A percentile compares a stretch with the other conserved stretches of the same genome.
Evolutionary conservation across 2,888 invertebrate genomes (phyloP).

Genomic region (Cristatella mucedo): DNA sequence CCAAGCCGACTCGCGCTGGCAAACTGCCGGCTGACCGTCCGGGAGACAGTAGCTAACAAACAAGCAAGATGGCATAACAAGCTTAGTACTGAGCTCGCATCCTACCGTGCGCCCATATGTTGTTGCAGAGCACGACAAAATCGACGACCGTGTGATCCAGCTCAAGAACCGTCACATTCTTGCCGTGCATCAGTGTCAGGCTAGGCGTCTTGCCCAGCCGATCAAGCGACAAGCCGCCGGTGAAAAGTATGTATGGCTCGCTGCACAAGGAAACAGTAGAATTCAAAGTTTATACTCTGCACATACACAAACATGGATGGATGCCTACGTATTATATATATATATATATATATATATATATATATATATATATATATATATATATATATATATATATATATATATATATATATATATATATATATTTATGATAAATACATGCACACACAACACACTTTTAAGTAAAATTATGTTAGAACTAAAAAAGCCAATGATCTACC

Average conservation of each 20-base stretch:
- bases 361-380: too few relatives aligned
- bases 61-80: slow-evolving; percentile 5
- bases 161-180: slow-evolving; percentile 89
- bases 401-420: too few relatives aligned
- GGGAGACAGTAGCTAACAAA: neutral
- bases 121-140: slow-evolving; percentile 87
- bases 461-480: too few relatives aligned
- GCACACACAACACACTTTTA: too few relatives aligned
- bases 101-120: slow-evolving; percentile 73
- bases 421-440: too few relatives aligned
- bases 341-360: too few relatives aligned
- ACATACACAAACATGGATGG: neutral
- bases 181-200: slow-evolving; percentile 87
- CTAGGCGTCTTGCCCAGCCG: slow-evolving; percentile 65
- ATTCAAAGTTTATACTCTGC: neutral
- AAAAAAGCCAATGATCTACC: too few relatives aligned
- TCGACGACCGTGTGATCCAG: slow-evolving; percentile 97
- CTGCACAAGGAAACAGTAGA: slow-evolving; percentile 19
- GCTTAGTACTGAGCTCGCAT: too few relatives aligned
- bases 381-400: too few relatives aligned
- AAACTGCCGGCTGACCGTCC: too few relatives aligned
- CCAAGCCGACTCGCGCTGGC: too few relatives aligned
- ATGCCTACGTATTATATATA: neutral
- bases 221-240: slow-evolving; percentile 82
- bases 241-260: slow-evolving; percentile 87